Conservation (phyloP, 2,888 invertebrate species). For the Glyphotaelius pellucidus region DNA sequence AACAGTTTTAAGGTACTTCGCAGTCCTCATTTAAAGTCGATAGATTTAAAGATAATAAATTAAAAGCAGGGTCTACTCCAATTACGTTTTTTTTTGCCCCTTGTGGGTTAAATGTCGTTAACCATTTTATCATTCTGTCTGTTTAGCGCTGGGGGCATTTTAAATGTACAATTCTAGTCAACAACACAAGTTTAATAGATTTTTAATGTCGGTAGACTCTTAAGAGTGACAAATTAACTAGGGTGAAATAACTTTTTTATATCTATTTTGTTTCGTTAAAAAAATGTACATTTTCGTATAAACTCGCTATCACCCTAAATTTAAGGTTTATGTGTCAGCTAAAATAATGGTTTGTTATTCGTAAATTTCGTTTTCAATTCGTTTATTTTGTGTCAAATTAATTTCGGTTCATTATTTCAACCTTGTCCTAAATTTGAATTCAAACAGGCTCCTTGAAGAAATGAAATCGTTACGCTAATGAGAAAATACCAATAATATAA, state of each 20-base stretch:
- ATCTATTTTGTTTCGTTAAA: background rate
- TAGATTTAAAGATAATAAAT: background rate
- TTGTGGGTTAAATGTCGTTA: background rate
- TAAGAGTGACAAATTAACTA: constrained; percentile 33
- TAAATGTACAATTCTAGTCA: constrained; percentile 1
- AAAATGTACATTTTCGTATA: background rate
- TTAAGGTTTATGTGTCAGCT: background rate
- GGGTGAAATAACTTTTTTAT: constrained; percentile 7
- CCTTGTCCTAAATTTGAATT: background rate
- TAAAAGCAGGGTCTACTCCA: background rate
- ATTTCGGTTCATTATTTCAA: background rate
- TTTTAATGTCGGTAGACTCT: constrained; percentile 17
- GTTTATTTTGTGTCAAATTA: background rate
- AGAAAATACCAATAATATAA: background rate
- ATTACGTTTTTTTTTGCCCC: background rate
- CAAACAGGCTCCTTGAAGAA: background rate
- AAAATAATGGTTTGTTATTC: background rate
- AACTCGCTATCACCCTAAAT: background rate
- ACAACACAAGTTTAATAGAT: constrained; percentile 8
- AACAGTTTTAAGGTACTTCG: background rate
- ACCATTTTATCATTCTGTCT: constrained; percentile 37
- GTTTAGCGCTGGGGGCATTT: constrained; percentile 18
- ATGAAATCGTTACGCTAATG: background rate
- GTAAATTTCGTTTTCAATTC: background rate
- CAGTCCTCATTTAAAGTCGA: background rate